These are phyloP conservation scores for Anarrhichthys ocellatus DNA, from an alignment of 2,113 vertebrate species.

Conservation along the genomic window DNA sequence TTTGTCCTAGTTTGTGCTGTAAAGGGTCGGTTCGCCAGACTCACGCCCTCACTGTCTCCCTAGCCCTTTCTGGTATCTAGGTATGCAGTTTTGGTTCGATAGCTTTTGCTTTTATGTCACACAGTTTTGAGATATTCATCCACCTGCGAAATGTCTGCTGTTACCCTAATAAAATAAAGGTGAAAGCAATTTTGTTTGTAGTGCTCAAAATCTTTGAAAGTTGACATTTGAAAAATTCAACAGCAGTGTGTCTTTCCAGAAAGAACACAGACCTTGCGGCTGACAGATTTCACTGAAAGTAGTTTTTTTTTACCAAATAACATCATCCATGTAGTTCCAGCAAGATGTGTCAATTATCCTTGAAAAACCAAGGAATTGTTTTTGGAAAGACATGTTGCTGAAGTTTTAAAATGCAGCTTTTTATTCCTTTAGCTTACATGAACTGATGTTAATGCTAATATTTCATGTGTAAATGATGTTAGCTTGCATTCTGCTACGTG, in stretches of 20 bases:
- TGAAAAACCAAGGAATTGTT: neutral
- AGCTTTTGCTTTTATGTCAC: constrained; percentile 10
- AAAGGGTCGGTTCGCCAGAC: neutral
- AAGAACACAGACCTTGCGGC: neutral
- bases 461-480: neutral
- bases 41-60: no score
- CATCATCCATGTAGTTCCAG: neutral
- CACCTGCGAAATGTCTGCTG: constrained; percentile 13
- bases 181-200: constrained; percentile 16
- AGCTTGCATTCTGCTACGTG: neutral
- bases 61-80: neutral
- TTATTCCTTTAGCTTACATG: neutral
- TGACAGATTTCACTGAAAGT: neutral
- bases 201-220: constrained; percentile 4
- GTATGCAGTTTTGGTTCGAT: neutral
- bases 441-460: neutral
- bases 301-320: neutral
- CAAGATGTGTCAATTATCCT: neutral
- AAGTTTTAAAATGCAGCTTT: neutral
- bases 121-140: constrained; percentile 21
- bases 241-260: constrained; percentile 15
- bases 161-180: constrained; percentile 19
- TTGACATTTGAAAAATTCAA: constrained; percentile 12
- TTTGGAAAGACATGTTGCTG: neutral
- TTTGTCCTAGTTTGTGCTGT: constrained; percentile 4